Base-by-base conservation (phyloP, 2,113 vertebrate genomes). In the Hemichromis elongatus region DNA sequence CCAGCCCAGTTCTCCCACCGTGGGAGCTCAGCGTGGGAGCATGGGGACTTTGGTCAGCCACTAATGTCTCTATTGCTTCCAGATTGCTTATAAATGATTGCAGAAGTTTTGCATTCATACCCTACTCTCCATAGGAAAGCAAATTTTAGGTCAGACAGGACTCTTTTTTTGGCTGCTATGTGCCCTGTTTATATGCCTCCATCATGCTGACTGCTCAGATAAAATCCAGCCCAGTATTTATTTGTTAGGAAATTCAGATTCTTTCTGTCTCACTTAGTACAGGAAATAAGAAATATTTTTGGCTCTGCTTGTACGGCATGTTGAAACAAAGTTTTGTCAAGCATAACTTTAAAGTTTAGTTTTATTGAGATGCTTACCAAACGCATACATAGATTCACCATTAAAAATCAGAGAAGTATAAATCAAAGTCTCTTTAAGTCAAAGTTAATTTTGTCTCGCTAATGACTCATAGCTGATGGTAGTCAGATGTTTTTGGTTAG, bases 11-110 rank as follows among this genome's bases (percentile, higher is more conserved):
- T 93, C 82, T 93, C 88, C 84, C 92, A 92, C 91, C 90, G 89
- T 95, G 95, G 95, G 95, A 96, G 94, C 90, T 82, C 82, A 89
- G 90, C 75, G 86, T 92, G 84, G 82, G 94, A 93, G 92, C 90
- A 80, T 55, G n/a, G 86, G 92, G 90, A 86, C 70, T 52, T 80
- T 89, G 93, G 90, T 95, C 94, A 93, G 88, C 88, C 88, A 56
- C 90, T 93, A 93, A 93, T 91, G 87, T 88, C 84, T 94, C 89
- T 90, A 95, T 96, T 96, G 88, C 93, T 95, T 96, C 95, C 95
- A 96, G 95, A 96, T 95, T 95, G 84, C 80, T 78, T 85, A 57
- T 70, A 90, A 89, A 93, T 89, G 45, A 79, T 35, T 33, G 40
- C 42, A 88, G 28, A 86, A 30, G 28, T 88, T 86, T 83, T 61